Evolutionary conservation across 2,888 invertebrate genomes (phyloP), one percentile per base, ranked within the genome.

Genomic region (Erebia ligea): DNA sequence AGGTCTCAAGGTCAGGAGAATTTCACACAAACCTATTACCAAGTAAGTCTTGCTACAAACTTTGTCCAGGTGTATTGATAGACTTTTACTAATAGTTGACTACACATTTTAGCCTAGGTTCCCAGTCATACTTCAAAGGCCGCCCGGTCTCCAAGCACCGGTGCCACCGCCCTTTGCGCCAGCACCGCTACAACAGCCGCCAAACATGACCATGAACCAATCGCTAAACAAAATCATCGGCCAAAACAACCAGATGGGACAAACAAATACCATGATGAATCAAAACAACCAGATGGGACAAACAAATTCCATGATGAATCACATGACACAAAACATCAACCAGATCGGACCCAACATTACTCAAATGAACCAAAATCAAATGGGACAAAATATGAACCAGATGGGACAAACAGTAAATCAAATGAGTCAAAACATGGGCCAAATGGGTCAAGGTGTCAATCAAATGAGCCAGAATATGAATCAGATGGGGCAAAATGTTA

Each of bases 71-170:
- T 56, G 11, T 56, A 13, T 56, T 11, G 8, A 21, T 13, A 34
- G 21, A 40, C 19, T 54, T 56, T 10, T 45, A 42, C 42, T 57
- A 15, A 65, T 34, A 11, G 58, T 8, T 11, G 59, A 42, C 69
- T 64, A 68, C 56, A 63, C 64, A 15, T 84, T 81, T 1, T 84
- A 93, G 94, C 92, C 91, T 59, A 84, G 93, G 78, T 94, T 87
- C 81, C 92, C 90, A 1, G 90, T 94, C 1, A 92, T 93, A 52
- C 81, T 93, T 0, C 93, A 93, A 80, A 81, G 92, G 70, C 92
- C 92, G 0, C 92, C 91, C 0, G 92, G 92, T 0, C 79, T 93
- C 0, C 90, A 90, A 73, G 91, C 90, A 2, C 91, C 92, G 0
- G 85, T 91, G 1, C 89, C 92, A 0, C 76, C 93, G 48, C 91